Evolutionary conservation across 2,888 invertebrate genomes (phyloP).

Genomic region (Pammene aurita): DNA sequence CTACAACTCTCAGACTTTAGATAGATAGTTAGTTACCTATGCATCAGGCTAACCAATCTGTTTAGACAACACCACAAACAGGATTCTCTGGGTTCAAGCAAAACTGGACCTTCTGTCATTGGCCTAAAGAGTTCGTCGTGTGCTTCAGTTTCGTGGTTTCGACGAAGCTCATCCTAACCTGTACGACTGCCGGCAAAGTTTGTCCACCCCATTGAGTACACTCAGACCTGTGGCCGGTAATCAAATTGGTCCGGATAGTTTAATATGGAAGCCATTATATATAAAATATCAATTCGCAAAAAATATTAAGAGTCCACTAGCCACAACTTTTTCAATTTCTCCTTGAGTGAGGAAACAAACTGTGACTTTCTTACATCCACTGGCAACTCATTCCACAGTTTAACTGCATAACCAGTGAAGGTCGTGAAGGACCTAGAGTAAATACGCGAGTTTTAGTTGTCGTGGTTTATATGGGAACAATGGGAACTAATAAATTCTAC

Average conservation of each 20-base stretch:
- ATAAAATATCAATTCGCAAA: too few species aligned
- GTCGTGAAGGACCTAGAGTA: too few species aligned
- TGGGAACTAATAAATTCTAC: too few species aligned
- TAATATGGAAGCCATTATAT: conserved; percentile 53
- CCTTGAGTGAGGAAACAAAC: too few species aligned
- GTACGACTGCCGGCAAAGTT: conserved; percentile 62
- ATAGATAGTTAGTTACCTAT: not conserved
- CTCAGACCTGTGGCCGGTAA: conserved; percentile 73
- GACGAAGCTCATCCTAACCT: conserved; percentile 25
- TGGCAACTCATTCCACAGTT: too few species aligned
- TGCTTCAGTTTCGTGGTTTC: not conserved
- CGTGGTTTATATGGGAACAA: too few species aligned
- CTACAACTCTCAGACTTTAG: too few species aligned
- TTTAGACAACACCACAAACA: conserved; percentile 13
- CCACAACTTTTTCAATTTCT: too few species aligned
- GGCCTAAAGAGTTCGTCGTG: not conserved
- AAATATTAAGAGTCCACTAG: too few species aligned
- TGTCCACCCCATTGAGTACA: conserved; percentile 68
- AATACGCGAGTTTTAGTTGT: too few species aligned
- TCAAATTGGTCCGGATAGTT: conserved; percentile 77
- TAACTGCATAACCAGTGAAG: too few species aligned
- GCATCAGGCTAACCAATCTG: conserved; percentile 15
- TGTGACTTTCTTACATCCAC: too few species aligned
- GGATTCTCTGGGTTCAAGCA: not conserved
- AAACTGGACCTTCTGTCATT: not conserved